Conservation (phyloP, 2,888 invertebrate genomes). For the Melanostoma scalare region DNA sequence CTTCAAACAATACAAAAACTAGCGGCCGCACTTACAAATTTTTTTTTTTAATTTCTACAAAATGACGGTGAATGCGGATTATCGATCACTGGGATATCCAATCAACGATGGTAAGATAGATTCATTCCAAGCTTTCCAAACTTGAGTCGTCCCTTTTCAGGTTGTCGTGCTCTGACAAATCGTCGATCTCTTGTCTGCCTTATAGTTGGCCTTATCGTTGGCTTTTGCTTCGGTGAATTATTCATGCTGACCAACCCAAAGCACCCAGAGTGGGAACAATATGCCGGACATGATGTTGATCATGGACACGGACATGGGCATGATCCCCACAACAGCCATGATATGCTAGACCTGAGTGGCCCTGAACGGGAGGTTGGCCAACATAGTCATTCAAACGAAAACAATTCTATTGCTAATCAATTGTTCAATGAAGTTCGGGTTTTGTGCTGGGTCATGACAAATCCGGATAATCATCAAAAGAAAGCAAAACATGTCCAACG, state of each 20-base stretch:
- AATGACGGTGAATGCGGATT: conserved; percentile 58
- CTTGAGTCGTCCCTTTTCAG: conserved; percentile 76
- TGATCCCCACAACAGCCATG: conserved; percentile 82
- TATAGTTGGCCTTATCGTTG: conserved; percentile 80
- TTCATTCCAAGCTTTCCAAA: neutral
- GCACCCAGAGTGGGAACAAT: conserved; percentile 77
- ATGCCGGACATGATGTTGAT: conserved; percentile 78
- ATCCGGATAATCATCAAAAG: conserved; percentile 92
- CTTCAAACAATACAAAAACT: conserved; percentile 2
- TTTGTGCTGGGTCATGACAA: conserved; percentile 98
- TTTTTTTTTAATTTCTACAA: neutral
- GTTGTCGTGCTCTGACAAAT: conserved; percentile 79
- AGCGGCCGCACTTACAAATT: conserved; percentile 2
- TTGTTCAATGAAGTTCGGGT: conserved; percentile 91
- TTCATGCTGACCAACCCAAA: conserved; percentile 79
- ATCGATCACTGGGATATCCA: conserved; percentile 47
- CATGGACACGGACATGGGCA: conserved; percentile 75
- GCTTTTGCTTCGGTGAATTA: conserved; percentile 81
- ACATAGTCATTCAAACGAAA: conserved; percentile 86
- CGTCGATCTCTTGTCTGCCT: conserved; percentile 80
- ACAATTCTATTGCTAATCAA: conserved; percentile 86
- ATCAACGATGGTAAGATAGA: conserved; percentile 48
- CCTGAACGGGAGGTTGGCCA: conserved; percentile 82
- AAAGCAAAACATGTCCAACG: conserved; percentile 96
- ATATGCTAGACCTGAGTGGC: conserved; percentile 81